Base-by-base conservation (phyloP, 2,888 invertebrate species). In the Uropetala carovei region DNA sequence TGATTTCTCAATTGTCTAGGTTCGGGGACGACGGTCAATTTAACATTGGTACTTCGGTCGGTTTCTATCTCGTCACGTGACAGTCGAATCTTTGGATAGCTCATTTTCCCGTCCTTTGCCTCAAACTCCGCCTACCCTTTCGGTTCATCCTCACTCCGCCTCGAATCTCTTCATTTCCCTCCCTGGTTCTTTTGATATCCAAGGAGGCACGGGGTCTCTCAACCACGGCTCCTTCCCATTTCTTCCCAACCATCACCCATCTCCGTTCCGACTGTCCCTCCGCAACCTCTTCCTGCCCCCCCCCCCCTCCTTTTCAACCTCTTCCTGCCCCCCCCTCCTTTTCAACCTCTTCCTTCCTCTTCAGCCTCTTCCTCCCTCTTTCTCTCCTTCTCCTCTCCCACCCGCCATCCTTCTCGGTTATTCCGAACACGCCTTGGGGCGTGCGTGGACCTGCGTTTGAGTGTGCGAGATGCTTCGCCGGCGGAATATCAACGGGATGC, bases 401-500 rank as follows among this genome's bases (percentile, higher is more conserved):
- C 7, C 18, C 85, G 22, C 27, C 59, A 13, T 59, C 85, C 59
- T 64, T n/a, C 89, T 89, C 64, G 68, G 13, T 64, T 27, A 68
- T 89, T 89, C 89, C 30, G 60, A 68, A 43, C 89, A 89, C 64
- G 89, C 60, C 8, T 14, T 3, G 64, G 43, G 30, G 89, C 64
- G 89, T 43, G 89, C 64, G 64, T 64, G 89, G 30, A 68, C 89
- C 89, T 18, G 64, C 43, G 89, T 64, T 18, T 64, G 89, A 60
- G 43, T 89, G 89, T 43, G 89, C 60, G 64, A 43, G 89, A 43
- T 16, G n/a, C 43, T 16, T 68, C 89, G 89, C 43, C 89, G 64
- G 11, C 27, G 16, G 89, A 89, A 89, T 89, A 68, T 43, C 64
- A 89, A 89, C 60, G 64, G 68, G 89, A 64, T 89, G 89, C 64